Evolutionary conservation across 2,113 vertebrate species (phyloP).

Genomic region (Dicerorhinus sumatrensis): DNA sequence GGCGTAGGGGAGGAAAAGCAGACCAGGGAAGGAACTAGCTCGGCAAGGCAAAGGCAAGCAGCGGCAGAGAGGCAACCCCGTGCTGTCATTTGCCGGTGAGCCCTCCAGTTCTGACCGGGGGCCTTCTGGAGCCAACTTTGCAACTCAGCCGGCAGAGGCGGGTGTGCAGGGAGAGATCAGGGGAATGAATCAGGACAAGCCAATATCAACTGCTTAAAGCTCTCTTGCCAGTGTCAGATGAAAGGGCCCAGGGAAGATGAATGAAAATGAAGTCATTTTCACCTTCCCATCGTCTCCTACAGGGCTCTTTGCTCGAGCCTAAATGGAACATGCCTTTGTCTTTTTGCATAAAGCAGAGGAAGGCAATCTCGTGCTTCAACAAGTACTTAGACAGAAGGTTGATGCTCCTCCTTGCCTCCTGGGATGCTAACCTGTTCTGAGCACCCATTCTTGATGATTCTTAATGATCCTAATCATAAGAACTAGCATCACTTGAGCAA

Average conservation of each 20-base stretch:
- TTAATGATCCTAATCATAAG: neutral
- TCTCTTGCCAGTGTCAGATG: slow-evolving; percentile 42
- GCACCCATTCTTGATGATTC: neutral
- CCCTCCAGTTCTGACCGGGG: neutral
- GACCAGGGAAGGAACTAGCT: neutral
- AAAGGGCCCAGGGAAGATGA: slow-evolving; percentile 63
- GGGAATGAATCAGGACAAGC: slow-evolving; percentile 69
- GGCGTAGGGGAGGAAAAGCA: neutral
- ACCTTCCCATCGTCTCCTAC: neutral
- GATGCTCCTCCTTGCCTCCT: neutral
- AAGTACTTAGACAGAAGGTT: neutral
- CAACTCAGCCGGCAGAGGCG: neutral
- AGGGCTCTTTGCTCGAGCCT: slow-evolving; percentile 22
- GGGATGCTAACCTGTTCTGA: neutral
- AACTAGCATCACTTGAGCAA: neutral
- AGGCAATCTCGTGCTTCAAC: neutral
- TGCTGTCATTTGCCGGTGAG: neutral
- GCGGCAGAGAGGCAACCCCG: neutral
- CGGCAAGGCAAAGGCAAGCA: neutral
- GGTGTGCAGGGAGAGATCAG: neutral
- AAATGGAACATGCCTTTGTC: neutral
- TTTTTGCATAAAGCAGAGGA: slow-evolving; percentile 43
- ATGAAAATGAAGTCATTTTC: slow-evolving; percentile 73
- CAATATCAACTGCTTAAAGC: slow-evolving; percentile 63
- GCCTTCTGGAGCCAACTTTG: neutral